Conservation (phyloP, 1,140 invertebrate genomes). For the Drosophila albomicans region DNA sequence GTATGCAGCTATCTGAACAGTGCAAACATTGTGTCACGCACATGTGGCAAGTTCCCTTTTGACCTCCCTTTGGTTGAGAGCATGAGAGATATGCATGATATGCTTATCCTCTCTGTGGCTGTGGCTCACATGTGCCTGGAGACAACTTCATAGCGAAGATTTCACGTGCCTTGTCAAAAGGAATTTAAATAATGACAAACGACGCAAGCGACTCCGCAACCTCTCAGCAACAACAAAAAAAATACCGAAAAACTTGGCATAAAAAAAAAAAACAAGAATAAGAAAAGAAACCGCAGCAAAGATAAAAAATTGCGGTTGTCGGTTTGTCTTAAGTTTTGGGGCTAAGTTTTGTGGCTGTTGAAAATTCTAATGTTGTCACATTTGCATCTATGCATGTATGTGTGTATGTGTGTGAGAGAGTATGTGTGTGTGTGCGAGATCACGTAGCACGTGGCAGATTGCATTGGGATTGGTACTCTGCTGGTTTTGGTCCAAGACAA, state of each 20-base stretch:
- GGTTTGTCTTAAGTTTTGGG: constrained; percentile 45
- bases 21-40: constrained; percentile 33
- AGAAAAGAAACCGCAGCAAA: constrained; percentile 38
- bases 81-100: constrained; percentile 38
- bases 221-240: background rate
- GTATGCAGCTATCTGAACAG: constrained; percentile 43
- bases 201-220: constrained; percentile 36
- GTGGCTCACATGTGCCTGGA: constrained; percentile 48
- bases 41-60: constrained; percentile 23
- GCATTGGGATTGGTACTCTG: constrained; percentile 51
- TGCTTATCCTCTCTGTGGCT: constrained; percentile 32
- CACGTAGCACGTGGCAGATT: constrained; percentile 80
- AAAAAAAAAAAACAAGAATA: constrained; percentile 12
- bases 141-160: constrained; percentile 69
- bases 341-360: constrained; percentile 64
- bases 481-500: constrained; percentile 17
- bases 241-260: constrained; percentile 13
- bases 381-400: constrained; percentile 63
- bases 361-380: constrained; percentile 85
- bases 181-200: constrained; percentile 84
- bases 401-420: constrained; percentile 50
- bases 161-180: constrained; percentile 71
- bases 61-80: constrained; percentile 21
- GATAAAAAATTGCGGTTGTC: constrained; percentile 63
- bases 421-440: constrained; percentile 46